Evolutionary conservation across 2,888 invertebrate species (phyloP).

Genomic region (Endotricha flammealis): DNA sequence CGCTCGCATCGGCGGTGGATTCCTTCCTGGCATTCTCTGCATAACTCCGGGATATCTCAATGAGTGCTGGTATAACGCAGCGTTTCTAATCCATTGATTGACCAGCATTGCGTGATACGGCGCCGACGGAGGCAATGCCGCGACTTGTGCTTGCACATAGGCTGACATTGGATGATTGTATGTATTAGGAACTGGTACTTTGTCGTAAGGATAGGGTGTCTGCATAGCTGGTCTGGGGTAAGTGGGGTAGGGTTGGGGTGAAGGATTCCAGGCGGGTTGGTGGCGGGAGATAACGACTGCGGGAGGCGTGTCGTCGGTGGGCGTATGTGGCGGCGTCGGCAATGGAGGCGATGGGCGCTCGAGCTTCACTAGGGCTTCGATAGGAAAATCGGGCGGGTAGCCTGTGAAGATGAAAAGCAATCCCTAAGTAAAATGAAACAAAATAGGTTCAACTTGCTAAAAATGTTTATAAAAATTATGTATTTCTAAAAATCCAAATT

Average conservation of each 20-base stretch:
- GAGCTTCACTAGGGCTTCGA: constrained; percentile 78
- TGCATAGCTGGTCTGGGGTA: constrained; percentile 59
- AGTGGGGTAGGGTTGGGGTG: constrained; percentile 51
- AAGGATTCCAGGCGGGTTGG: constrained; percentile 53
- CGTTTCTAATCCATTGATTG: constrained; percentile 86
- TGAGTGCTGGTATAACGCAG: constrained; percentile 81
- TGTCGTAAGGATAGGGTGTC: constrained; percentile 61
- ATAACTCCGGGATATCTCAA: constrained; percentile 70
- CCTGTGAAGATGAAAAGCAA: constrained; percentile 49
- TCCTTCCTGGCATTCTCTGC: constrained; percentile 72
- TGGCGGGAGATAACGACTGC: constrained; percentile 66
- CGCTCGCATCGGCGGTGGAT: constrained; percentile 75
- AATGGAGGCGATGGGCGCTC: constrained; percentile 80
- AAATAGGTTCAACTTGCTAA: constrained; percentile 12
- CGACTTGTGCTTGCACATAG: constrained; percentile 69
- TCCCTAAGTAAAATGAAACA: constrained; percentile 9
- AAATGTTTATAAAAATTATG: constrained; percentile 13
- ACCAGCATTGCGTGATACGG: constrained; percentile 81
- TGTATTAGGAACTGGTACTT: constrained; percentile 46
- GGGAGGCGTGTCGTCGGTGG: constrained; percentile 80
- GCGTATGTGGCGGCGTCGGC: constrained; percentile 85
- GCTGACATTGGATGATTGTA: constrained; percentile 65
- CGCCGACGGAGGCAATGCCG: constrained; percentile 62
- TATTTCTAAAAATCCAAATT: constrained; percentile 10
- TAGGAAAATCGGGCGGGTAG: constrained; percentile 78